A percentile compares a stretch with the other conserved stretches of the same genome.
These are phyloP conservation scores for Diabrotica virgifera DNA, from an alignment of 1,140 invertebrate species.

Conservation along the genomic window DNA sequence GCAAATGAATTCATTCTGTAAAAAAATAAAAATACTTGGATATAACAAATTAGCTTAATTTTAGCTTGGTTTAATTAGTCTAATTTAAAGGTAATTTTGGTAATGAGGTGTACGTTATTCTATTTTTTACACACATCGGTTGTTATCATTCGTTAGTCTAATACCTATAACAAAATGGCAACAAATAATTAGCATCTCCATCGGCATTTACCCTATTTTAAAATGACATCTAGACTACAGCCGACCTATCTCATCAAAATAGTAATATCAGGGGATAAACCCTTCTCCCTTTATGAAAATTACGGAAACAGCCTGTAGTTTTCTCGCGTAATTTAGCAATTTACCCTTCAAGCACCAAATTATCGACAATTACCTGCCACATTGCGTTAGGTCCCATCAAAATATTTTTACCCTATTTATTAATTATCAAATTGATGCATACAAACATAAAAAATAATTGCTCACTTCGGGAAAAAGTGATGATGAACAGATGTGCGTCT, in stretches of 20 bases:
- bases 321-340: slow-evolving; percentile 2
- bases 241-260: not conserved
- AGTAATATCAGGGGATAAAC: not conserved
- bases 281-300: not conserved
- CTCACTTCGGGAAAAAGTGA: not conserved
- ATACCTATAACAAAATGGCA: too few species aligned
- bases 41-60: too few species aligned
- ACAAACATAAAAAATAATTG: not conserved
- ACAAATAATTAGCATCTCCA: too few species aligned
- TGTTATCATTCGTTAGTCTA: too few species aligned
- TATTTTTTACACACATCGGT: too few species aligned
- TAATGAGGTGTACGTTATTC: too few species aligned
- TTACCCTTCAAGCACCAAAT: not conserved
- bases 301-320: not conserved
- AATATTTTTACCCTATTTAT: not conserved
- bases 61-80: too few species aligned
- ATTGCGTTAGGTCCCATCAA: not conserved
- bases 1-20: too few species aligned
- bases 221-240: too few species aligned
- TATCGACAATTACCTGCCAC: not conserved
- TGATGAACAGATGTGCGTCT: not conserved
- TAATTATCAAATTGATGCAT: not conserved
- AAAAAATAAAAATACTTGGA: too few species aligned
- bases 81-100: too few species aligned
- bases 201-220: too few species aligned